phyloP scores from a whole-genome alignment of 1,140 invertebrate genomes.

The Cotesia vestalis region DNA sequence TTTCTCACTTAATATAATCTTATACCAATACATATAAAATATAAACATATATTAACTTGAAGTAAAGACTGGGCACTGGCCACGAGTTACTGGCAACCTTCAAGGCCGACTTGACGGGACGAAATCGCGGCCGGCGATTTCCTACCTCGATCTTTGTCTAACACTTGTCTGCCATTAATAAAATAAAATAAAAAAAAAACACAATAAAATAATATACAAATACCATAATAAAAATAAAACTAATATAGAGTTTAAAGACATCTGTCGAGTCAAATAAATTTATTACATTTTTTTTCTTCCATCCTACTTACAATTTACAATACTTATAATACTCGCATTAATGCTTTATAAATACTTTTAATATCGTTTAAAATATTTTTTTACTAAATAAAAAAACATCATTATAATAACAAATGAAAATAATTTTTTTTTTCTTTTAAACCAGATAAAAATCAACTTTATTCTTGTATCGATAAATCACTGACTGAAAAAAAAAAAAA shows the following conservation, averaged over 20 bases:
- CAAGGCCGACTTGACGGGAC: constrained; percentile 56
- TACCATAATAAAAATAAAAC: neutral
- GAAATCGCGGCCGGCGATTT: constrained; percentile 55
- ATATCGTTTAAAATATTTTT: neutral
- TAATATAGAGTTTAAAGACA: constrained; percentile 3
- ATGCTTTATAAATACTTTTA: neutral
- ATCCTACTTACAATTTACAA: no score
- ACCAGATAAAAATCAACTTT: neutral
- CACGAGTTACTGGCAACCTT: constrained; percentile 44
- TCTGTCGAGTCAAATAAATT: constrained; percentile 18
- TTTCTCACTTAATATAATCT: constrained; percentile 38
- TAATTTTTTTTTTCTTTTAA: neutral
- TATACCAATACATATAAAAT: constrained; percentile 11
- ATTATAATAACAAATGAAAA: constrained; percentile 14
- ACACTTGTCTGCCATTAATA: constrained; percentile 14
- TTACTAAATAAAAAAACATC: neutral
- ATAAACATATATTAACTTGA: neutral
- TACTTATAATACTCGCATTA: neutral
- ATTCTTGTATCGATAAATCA: constrained; percentile 2
- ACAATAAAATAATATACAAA: neutral
- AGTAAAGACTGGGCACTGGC: constrained; percentile 30
- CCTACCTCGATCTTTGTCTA: constrained; percentile 52
- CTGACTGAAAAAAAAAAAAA: neutral
- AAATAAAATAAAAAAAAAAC: constrained; percentile 14
- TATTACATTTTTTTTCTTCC: no score